Conservation (phyloP, 2,888 invertebrate genomes). For the Plebejus anna region DNA sequence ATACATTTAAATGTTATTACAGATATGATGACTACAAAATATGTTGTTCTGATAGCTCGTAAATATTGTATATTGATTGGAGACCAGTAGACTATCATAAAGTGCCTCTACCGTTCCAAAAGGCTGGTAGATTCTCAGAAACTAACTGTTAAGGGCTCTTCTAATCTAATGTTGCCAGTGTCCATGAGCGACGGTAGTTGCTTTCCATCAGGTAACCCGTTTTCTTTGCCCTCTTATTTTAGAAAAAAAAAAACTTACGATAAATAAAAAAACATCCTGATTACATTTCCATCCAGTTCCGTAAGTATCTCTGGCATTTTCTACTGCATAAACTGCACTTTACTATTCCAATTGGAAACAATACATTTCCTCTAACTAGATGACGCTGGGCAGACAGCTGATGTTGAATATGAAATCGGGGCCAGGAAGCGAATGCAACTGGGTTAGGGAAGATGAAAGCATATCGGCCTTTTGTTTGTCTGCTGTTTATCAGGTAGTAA, state of each 20-base stretch:
- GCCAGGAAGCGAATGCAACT: constrained; percentile 3
- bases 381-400: background rate
- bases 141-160: too few relatives aligned
- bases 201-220: too few relatives aligned
- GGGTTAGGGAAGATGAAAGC: constrained; percentile 2
- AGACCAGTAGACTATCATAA: too few relatives aligned
- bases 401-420: background rate
- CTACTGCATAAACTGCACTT: background rate
- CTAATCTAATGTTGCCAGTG: too few relatives aligned
- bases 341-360: background rate
- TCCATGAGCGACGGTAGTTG: too few relatives aligned
- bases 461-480: constrained; percentile 11
- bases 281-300: background rate
- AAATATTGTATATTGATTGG: too few relatives aligned
- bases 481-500: background rate
- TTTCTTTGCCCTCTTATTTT: too few relatives aligned
- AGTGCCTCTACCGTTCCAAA: too few relatives aligned
- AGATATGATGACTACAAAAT: background rate
- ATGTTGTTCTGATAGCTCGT: too few relatives aligned
- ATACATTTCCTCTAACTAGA: background rate
- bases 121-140: too few relatives aligned
- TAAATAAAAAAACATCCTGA: background rate
- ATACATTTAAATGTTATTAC: background rate
- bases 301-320: background rate
- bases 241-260: too few relatives aligned